These are phyloP conservation scores for Artibeus lituratus DNA, from an alignment of 2,797 vertebrate genomes.

Conservation along the genomic window DNA sequence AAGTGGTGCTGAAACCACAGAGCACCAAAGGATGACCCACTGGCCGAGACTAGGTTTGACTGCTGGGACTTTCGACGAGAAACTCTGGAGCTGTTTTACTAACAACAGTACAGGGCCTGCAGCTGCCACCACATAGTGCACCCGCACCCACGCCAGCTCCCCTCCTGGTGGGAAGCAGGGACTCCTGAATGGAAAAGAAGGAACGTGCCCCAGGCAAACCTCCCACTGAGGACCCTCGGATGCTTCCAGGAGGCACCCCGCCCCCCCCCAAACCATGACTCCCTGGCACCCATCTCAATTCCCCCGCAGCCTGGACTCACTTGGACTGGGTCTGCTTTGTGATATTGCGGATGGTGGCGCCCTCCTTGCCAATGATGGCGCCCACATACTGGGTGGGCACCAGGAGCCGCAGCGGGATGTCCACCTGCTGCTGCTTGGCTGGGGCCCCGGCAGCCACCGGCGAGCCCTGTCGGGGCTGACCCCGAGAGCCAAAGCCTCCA, in stretches of 20 bases:
- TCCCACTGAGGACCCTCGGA: not conserved
- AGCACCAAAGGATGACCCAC: not conserved
- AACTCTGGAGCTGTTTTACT: not conserved
- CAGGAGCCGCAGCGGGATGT: constrained; percentile 93
- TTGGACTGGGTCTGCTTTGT: constrained; percentile 98
- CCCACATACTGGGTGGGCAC: constrained; percentile 96
- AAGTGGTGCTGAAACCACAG: not conserved
- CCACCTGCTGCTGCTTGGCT: constrained; percentile 89
- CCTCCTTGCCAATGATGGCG: constrained; percentile 96
- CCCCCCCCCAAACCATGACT: too few relatives aligned
- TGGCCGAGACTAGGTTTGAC: not conserved
- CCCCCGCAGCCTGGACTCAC: constrained; percentile 79
- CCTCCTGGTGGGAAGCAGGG: not conserved
- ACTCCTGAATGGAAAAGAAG: not conserved
- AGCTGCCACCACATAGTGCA: not conserved
- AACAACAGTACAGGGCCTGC: rapidly evolving
- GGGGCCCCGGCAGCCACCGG: constrained; percentile 87
- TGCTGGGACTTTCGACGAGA: not conserved
- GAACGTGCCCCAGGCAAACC: not conserved
- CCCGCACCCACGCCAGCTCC: not conserved
- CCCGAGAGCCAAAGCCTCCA: constrained; percentile 84
- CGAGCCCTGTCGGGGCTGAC: constrained; percentile 87
- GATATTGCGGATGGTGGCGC: constrained; percentile 96
- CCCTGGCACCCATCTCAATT: not conserved
- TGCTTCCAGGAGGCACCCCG: not conserved